phyloP scores from a whole-genome alignment of 2,888 invertebrate genomes.

The Scelioninae gen. 2 region DNA sequence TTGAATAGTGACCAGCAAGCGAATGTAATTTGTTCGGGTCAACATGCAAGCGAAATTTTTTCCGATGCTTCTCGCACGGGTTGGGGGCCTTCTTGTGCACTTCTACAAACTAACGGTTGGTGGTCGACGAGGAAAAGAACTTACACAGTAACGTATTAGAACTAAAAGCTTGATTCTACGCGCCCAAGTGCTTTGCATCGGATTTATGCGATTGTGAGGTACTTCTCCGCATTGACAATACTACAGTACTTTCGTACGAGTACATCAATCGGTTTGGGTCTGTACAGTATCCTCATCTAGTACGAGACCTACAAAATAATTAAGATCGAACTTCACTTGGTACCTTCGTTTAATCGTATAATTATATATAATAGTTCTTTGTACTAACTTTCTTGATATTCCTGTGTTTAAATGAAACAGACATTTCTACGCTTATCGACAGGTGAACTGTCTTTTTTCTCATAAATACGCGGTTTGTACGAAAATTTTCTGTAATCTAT shows the following conservation, averaged over 20 bases:
- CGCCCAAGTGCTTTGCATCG: background rate
- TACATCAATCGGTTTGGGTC: constrained; percentile 10
- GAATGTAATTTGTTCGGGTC: background rate
- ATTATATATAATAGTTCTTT: no score
- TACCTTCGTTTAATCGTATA: no score
- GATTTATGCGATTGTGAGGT: constrained; percentile 23
- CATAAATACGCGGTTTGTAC: no score
- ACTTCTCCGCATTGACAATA: constrained; percentile 38
- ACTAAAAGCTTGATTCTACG: background rate
- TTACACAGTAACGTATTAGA: constrained; percentile 1
- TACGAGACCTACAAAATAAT: no score
- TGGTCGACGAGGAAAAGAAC: background rate
- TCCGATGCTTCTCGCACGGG: constrained; percentile 3
- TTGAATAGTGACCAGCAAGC: no score
- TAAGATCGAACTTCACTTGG: no score
- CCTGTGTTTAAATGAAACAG: no score
- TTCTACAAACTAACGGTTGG: background rate
- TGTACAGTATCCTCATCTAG: constrained; percentile 7
- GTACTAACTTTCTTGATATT: no score
- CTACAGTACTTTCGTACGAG: constrained; percentile 15
- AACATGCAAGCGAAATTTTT: background rate
- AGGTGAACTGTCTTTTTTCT: no score
- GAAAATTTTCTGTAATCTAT: no score
- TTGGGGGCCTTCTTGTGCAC: background rate
- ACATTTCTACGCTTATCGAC: no score